phyloP scores from a whole-genome alignment of 2,888 invertebrate genomes.

The Rhamnusium bicolor region DNA sequence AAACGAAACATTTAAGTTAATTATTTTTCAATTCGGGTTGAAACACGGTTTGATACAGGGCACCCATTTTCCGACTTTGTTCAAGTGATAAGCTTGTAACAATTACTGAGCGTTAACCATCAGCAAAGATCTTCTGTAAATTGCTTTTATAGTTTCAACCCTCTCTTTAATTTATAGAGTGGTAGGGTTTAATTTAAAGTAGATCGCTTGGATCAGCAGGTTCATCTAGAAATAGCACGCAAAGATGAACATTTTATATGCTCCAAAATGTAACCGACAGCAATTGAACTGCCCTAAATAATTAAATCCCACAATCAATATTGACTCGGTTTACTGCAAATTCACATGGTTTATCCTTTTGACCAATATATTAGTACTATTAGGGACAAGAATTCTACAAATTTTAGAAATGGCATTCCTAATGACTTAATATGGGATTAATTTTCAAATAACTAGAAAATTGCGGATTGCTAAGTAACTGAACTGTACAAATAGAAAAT shows the following conservation, averaged over 20 bases:
- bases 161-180: slow-evolving; percentile 31
- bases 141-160: slow-evolving; percentile 27
- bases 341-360: background rate
- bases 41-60: background rate
- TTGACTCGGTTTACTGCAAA: background rate
- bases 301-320: slow-evolving; percentile 13
- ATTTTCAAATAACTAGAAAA: background rate
- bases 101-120: slow-evolving; percentile 12
- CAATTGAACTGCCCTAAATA: background rate
- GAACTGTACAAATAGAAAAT: no score
- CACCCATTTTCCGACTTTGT: background rate
- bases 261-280: background rate
- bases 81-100: background rate
- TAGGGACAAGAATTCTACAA: background rate
- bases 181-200: slow-evolving; percentile 26
- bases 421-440: background rate
- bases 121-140: slow-evolving; percentile 17
- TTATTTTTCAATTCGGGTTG: background rate
- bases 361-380: background rate
- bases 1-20: background rate
- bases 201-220: slow-evolving; percentile 27
- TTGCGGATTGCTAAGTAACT: background rate
- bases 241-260: slow-evolving; percentile 19
- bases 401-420: background rate
- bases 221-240: slow-evolving; percentile 24